Evolutionary conservation across 2,888 invertebrate species (phyloP), one percentile per base, ranked within the genome.

Genomic region (Parnassius apollo): DNA sequence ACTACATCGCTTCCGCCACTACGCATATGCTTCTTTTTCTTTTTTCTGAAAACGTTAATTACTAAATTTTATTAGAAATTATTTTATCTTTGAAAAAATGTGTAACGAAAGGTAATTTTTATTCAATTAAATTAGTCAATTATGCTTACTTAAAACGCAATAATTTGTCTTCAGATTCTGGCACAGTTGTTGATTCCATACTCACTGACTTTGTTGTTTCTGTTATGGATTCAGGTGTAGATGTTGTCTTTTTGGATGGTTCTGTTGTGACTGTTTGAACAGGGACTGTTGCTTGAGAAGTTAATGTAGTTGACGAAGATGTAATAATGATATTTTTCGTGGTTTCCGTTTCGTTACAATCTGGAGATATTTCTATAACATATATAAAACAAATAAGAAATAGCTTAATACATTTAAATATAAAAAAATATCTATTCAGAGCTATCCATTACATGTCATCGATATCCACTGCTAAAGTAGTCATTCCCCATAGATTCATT

Each of bases 301-400:
- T 18, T 49, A 22, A 7, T 8, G 54, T 53, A 45, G 62, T 25
- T 44, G 46, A n/a, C 8, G 46, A 61, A 13, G 22, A 52, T 18
- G 44, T 53, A 11, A n/a, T 53, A 9, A 13, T 12, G 1, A 44
- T 58, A 9, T 4, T 42, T 9, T 48, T 13, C 25, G 57, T 10
- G 4, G 54, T 12, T 11, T 52, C 42, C 10, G 44, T 52, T 42
- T 52, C 52, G 2, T 57, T 49, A 54, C 62, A 58, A 22, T 62
- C 54, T 9, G 58, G 62, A 11, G 53, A n/a, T 2, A 58, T 12
- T 35, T 62, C 62, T 62, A 51, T 50, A 51, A 61, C n/a, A 13
- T 35, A 25, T 25, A 35, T 35, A 1, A 35, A 35, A 35, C 35
- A 35, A 35, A 35, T 35, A 4, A 4, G 35, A 7, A 35, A 4